Base-by-base conservation (phyloP, 2,113 vertebrate genomes). In the Psilopogon haemacephalus region DNA sequence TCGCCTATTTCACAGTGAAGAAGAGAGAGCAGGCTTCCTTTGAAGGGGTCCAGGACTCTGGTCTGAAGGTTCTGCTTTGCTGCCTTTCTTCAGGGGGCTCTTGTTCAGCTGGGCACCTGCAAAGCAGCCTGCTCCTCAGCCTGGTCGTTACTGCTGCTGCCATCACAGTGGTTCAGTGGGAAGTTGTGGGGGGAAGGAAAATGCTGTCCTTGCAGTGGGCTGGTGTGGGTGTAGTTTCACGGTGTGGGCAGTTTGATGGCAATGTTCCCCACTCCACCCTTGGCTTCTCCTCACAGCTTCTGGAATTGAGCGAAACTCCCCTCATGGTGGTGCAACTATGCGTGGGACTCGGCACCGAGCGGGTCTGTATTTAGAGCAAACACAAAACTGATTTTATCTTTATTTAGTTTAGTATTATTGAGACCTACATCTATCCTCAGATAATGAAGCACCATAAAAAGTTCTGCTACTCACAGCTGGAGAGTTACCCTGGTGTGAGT, bases 331-430 rank as follows among this genome's bases (percentile, higher is more conserved):
- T 1, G 28, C 52, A 71, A 7, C 70, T 52, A 69, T 3, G 2
- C 0, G 0, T 4, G 65, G 40, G 27, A 35, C 54, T 37, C 32
- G 27, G 37, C 0, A 0, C 58, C 0, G 1, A 67, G 74, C 54
- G 46, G 46, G 9, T 40, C 48, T 78, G 70, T 4, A 0, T 21
- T 79, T 27, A n/a, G 46, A 84, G 56, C 27, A 54, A 80, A 55
- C 33, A 28, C 48, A 62, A 24, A n/a, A 5, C 11, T 69, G 35
- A 44, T 69, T 64, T 72, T 48, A 16, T 38, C 30, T 65, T 33
- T 58, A 50, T 52, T 79, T 50, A 5, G 58, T 79, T 73, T 70
- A 63, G 14, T 70, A 7, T 19, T 15, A 21, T 11, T 73, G 1
- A 44, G 58, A 56, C 71, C 38, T 65, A 74, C 55, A 9, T 58